phyloP scores from a whole-genome alignment of 2,888 invertebrate species.

The Hedychridium roseum region DNA sequence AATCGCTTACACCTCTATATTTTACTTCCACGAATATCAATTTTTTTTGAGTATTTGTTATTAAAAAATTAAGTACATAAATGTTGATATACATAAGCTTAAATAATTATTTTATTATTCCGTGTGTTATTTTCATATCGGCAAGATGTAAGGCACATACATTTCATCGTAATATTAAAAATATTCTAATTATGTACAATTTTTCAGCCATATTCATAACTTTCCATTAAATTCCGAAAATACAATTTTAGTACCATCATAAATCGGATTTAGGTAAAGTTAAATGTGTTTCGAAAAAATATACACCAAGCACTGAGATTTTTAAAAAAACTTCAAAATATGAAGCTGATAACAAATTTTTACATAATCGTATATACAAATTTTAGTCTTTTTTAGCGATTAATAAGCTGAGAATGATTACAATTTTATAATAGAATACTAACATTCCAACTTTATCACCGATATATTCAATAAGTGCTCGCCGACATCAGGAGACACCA shows the following conservation, averaged over 20 bases:
- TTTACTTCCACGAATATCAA: too few relatives aligned
- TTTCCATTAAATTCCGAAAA: too few relatives aligned
- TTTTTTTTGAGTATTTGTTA: conserved; percentile 27
- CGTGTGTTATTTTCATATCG: conserved; percentile 36
- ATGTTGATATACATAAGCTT: conserved; percentile 43
- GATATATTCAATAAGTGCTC: too few relatives aligned
- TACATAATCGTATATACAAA: conserved; percentile 29
- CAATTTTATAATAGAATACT: too few relatives aligned
- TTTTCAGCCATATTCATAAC: too few relatives aligned
- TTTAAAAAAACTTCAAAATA: not conserved
- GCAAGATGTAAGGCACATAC: conserved; percentile 59
- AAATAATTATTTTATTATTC: conserved; percentile 53
- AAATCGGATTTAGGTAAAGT: conserved; percentile 7
- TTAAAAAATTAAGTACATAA: conserved; percentile 43
- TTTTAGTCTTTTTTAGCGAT: conserved; percentile 6
- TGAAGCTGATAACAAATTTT: not conserved
- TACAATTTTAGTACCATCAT: conserved; percentile 3
- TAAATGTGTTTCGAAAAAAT: conserved; percentile 4
- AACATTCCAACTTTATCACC: too few relatives aligned
- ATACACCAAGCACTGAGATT: too few relatives aligned
- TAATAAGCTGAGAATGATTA: too few relatives aligned
- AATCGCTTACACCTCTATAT: too few relatives aligned
- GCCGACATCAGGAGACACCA: too few relatives aligned
- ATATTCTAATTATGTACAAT: conserved; percentile 55
- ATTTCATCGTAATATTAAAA: conserved; percentile 35